Evolutionary conservation across 2,888 invertebrate species (phyloP).

Genomic region (Acanthopleura granulata): DNA sequence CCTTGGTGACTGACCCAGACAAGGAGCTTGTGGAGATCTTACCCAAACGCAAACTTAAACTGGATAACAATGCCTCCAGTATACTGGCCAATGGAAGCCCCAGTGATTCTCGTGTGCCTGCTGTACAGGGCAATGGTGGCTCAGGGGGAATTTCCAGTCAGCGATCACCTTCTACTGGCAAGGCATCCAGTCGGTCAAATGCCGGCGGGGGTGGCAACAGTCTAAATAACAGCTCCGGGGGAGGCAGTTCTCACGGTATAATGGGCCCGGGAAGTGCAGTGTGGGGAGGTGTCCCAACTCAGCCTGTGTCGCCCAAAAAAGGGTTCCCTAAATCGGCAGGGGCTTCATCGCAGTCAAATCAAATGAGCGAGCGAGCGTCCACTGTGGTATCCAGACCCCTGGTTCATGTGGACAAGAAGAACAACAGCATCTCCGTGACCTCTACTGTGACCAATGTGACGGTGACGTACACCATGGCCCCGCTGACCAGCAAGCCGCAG

Average conservation of each 20-base stretch:
- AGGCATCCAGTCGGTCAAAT: background rate
- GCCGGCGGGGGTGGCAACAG: background rate
- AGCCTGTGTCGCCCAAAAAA: background rate
- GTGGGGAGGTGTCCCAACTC: background rate
- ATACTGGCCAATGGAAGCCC: background rate
- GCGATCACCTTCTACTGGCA: background rate
- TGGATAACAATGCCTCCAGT: background rate
- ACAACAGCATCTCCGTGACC: conserved; percentile 33
- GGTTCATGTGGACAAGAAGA: conserved; percentile 54
- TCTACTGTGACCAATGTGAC: conserved; percentile 34
- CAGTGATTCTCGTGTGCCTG: background rate
- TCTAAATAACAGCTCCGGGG: background rate
- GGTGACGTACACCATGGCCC: conserved; percentile 30
- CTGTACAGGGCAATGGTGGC: background rate
- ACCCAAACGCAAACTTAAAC: conserved; percentile 39
- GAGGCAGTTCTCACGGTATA: background rate
- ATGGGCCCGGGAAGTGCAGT: conserved; percentile 14
- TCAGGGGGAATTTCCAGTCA: background rate
- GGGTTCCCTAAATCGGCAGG: background rate
- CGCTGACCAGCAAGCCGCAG: conserved; percentile 18
- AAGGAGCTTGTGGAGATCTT: conserved; percentile 63
- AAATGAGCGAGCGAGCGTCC: background rate
- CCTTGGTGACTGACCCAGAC: conserved; percentile 95
- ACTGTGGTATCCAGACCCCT: conserved; percentile 57
- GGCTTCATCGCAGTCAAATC: background rate